These are phyloP conservation scores for Pseudoips prasinana DNA, from an alignment of 2,888 invertebrate species.

Conservation along the genomic window DNA sequence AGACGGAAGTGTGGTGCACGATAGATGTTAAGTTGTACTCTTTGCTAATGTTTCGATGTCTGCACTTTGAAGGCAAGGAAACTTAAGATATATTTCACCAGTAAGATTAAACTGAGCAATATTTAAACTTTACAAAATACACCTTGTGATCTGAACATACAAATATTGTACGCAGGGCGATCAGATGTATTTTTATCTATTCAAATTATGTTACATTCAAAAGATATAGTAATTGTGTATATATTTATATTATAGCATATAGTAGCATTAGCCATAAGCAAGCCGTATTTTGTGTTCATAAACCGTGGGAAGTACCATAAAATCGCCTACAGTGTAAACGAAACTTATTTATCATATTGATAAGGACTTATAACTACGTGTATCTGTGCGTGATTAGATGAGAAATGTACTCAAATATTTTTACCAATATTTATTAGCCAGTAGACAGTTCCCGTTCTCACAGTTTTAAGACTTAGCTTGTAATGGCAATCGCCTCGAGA, in stretches of 20 bases:
- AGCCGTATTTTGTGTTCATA: constrained; percentile 63
- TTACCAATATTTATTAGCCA: constrained; percentile 29
- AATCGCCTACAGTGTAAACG: constrained; percentile 41
- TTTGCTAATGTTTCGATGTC: constrained; percentile 19
- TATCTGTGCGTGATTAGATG: constrained; percentile 27
- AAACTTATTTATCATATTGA: constrained; percentile 44
- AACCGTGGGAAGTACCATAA: constrained; percentile 47
- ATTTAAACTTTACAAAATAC: constrained; percentile 39
- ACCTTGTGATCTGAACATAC: constrained; percentile 56
- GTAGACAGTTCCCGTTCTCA: constrained; percentile 29
- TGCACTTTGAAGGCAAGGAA: no score
- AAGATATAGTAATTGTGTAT: constrained; percentile 38
- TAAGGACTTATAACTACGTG: constrained; percentile 34
- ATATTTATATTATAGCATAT: constrained; percentile 29
- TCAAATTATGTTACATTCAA: constrained; percentile 36
- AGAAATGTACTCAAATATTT: constrained; percentile 27
- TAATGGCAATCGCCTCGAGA: constrained; percentile 33
- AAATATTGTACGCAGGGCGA: constrained; percentile 55
- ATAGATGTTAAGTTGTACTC: constrained; percentile 50
- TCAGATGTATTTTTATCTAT: constrained; percentile 53
- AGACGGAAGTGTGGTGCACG: constrained; percentile 44
- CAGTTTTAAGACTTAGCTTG: constrained; percentile 29
- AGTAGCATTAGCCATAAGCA: constrained; percentile 56
- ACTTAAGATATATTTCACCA: constrained; percentile 32
- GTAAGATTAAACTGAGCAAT: constrained; percentile 51